Base-by-base conservation (phyloP, 2,888 invertebrate genomes). In the Cephus pygmeus region DNA sequence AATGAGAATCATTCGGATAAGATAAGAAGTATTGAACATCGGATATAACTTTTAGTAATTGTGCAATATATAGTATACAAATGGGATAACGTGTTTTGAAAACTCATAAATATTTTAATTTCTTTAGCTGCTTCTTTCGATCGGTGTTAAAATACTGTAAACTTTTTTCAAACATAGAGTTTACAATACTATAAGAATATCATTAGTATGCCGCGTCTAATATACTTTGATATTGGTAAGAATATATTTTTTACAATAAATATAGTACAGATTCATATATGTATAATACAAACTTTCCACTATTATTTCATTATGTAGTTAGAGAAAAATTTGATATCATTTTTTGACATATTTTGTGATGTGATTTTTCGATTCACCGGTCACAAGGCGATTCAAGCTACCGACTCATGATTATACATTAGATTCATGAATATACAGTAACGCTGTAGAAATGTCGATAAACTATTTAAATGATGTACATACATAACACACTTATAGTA, bases 11-110 rank as follows among this genome's bases (percentile, higher is more conserved):
- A 77, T 36, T 73, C 73, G 73, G 30, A 33, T 79, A 80, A 83
- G 80, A 81, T 83, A 84, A 77, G 82, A 81, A 80, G 77, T 78
- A 73, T 77, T 73, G 71, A 36, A 80, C 34, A 79, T 76, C 68
- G 31, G 69, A 69, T 71, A 69, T 75, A 77, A 35, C 31, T 30
- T 15, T 74, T 79, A 81, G 75, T 77, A 73, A 78, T 79, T 79
- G 69, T 40, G 74, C 23, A 74, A 40, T 73, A 75, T 71, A 75
- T 30, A 78, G 73, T 34, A 77, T 77, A 75, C 11, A 9, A 56
- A 56, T 56, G 56, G 6, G 56, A 56, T 56, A 56, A 56, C 23
- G 23, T 56, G 56, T 56, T 56, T 56, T 9, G 56, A 56, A 56
- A 56, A 56, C 56, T 56, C 56, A 23, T 56, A 23, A 56, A 56